These are phyloP conservation scores for Pegoplata infirma DNA, from an alignment of 2,888 invertebrate genomes.

Conservation along the genomic window DNA sequence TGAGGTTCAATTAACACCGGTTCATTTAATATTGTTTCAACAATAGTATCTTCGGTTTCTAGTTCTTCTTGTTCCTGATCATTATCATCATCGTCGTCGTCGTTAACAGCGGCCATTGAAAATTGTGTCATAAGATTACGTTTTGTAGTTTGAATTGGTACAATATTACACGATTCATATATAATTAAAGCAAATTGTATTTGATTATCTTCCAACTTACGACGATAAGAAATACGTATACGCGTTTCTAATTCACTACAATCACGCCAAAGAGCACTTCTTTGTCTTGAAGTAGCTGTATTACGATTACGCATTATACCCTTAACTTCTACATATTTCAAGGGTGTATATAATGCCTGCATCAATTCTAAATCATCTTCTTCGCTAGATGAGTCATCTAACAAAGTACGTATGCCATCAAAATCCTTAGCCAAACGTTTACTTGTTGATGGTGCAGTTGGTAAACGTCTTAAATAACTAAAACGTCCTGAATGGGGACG, in stretches of 20 bases:
- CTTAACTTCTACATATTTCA: conserved; percentile 65
- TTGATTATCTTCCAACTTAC: conserved; percentile 66
- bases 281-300: conserved; percentile 28
- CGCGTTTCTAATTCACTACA: conserved; percentile 67
- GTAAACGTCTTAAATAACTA: conserved; percentile 62
- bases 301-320: conserved; percentile 62
- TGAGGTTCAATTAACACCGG: conserved; percentile 46
- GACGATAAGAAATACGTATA: conserved; percentile 71
- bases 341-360: conserved; percentile 61
- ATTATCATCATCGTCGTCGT: conserved; percentile 26
- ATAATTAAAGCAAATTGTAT: conserved; percentile 71
- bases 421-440: conserved; percentile 52
- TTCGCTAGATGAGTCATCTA: conserved; percentile 62
- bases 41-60: conserved; percentile 34
- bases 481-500: conserved; percentile 58
- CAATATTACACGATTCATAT: conserved; percentile 67
- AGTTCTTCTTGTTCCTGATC: conserved; percentile 16
- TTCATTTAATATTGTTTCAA: conserved; percentile 54
- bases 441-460: conserved; percentile 53
- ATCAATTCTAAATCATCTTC: conserved; percentile 59
- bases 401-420: conserved; percentile 55
- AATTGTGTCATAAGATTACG: conserved; percentile 71
- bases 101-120: conserved; percentile 50
- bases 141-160: conserved; percentile 44
- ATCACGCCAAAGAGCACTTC: conserved; percentile 57